Base-by-base conservation (phyloP, 2,797 vertebrate species). In the Enteromius afrohamiltoni region DNA sequence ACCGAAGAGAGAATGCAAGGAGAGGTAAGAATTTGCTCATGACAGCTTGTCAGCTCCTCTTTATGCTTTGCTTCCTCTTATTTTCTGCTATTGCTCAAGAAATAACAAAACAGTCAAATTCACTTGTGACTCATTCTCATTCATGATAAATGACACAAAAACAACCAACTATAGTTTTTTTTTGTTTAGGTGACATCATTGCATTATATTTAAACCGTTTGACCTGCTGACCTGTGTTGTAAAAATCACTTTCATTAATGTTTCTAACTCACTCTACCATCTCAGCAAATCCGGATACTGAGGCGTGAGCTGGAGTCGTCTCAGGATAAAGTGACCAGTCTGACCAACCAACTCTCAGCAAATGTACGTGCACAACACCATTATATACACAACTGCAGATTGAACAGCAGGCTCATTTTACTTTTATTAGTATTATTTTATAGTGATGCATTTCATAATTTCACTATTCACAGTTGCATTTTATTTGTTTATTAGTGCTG, bases 1-100 rank as follows among this genome's bases (percentile, higher is more conserved):
- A 97, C 96, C 93, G 98, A 99, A 95, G 98, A 99, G 91, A 97
- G 97, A 95, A 97, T 99, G 93, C 97, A 99, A 90, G 98, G 97
- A 37, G 98, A 99, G 97, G 98, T 99, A 97, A 95, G 94, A 88
- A 85, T 79, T 60, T 51, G 45, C 73, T 87, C 86, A 80, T 23
- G 17, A 31, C 49, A 37, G 17, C 49, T 73, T 64, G 19, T 80
- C 64, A 34, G 31, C 47, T 40, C 26, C 2, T 68, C 55, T 49
- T 34, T 60, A 17, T 8, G 60, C 37, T 6, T 71, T 8, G 21
- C 49, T 47, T 45, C 49, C n/a, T 58, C 60, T 16, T 31, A 62
- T 71, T 85, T 65, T 89, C 81, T 86, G 75, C 31, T 62, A 7
- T 77, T 53, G 77, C 69, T 90, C 89, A n/a, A 62, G 31, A 58